Evolutionary conservation across 2,888 invertebrate genomes (phyloP), one percentile per base, ranked within the genome.

Genomic region (Harpalus rubripes): DNA sequence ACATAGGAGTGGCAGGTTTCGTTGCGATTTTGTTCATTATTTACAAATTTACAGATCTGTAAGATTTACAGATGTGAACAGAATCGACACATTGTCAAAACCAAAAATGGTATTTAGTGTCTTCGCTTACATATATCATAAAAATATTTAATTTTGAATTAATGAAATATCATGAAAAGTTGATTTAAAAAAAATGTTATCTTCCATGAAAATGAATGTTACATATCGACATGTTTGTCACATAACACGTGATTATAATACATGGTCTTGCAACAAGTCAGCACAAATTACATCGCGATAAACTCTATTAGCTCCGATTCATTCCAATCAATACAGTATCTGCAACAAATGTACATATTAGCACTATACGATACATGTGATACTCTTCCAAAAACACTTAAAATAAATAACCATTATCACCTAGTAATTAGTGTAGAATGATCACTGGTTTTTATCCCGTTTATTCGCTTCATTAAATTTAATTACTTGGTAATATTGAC

Each of bases 391-490:
- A 52, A 81, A 81, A 81, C 81, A 65, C 81, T 81, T 80, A 44
- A 59, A 63, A 65, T 52, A 81, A 81, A 81, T 81, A 65, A 61
- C 12, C n/a, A 65, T 81, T 81, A 81, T 63, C 65, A 81, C 22
- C 18, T 32, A 18, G 81, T 81, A 81, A 81, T 81, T 65, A 81
- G 52, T 22, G 41, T 61, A 41, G 52, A 81, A 41, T 65, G 65
- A 81, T 81, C 16, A 26, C 81, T 81, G 18, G 44, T 63, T 81
- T 61, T 81, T 81, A 61, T 81, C 56, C 59, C 41, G 61, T 41
- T 61, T 65, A 81, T 81, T 44, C 12, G 39, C 72, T 56, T 82
- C 82, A 82, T 82, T 82, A 74, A 82, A 82, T 72, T 82, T 74
- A 82, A 82, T 82, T 82, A 72, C 58, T 82, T 72, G 68, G 26